Conservation (phyloP, 1,140 invertebrate species). For the Lutraria rhynchaena region DNA sequence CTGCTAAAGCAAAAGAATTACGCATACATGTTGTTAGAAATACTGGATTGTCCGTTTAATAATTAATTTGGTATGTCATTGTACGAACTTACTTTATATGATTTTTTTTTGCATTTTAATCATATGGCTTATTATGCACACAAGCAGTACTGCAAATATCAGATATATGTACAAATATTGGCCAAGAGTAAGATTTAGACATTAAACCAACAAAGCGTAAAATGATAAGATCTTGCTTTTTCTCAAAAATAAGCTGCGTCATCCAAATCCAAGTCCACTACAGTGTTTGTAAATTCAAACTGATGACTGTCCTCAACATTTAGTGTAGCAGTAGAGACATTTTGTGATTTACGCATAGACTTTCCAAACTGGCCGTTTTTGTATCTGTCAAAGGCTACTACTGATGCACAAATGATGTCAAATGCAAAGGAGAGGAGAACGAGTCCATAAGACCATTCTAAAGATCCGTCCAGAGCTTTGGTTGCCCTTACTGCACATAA, state of each 20-base stretch:
- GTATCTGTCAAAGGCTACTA: slow-evolving; percentile 30
- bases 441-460: slow-evolving; percentile 54
- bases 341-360: slow-evolving; percentile 40
- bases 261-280: slow-evolving; percentile 32
- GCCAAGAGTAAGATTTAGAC: too few relatives aligned
- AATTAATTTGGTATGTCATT: too few relatives aligned
- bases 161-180: too few relatives aligned
- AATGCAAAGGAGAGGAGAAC: slow-evolving; percentile 30
- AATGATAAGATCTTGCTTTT: too few relatives aligned
- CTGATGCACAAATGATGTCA: slow-evolving; percentile 20
- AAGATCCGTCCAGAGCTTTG: neutral
- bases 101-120: too few relatives aligned
- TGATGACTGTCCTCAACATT: slow-evolving; percentile 4
- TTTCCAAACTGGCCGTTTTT: slow-evolving; percentile 20
- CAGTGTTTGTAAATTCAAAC: slow-evolving; percentile 34
- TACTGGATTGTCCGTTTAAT: too few relatives aligned
- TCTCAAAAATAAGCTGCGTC: slow-evolving; percentile 19
- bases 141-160: too few relatives aligned
- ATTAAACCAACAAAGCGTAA: too few relatives aligned
- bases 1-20: too few relatives aligned
- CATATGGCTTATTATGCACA: too few relatives aligned
- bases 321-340: neutral
- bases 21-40: too few relatives aligned
- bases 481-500: slow-evolving; percentile 9
- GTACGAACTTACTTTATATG: too few relatives aligned